phyloP scores from a whole-genome alignment of 1,140 invertebrate genomes.

The Melitaea cinxia region DNA sequence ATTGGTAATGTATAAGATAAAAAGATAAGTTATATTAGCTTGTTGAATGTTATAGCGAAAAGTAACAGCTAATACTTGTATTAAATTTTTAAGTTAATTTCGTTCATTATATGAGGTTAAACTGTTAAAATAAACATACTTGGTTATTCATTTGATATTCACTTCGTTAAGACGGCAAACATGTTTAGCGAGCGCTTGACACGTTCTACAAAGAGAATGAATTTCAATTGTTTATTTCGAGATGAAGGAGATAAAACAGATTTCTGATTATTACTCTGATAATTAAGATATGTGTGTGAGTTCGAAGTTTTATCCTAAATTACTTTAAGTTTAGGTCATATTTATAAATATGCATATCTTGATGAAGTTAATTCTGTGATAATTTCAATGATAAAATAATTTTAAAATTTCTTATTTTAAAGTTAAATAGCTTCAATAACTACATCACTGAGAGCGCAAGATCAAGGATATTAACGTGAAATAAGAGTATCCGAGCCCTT shows the following conservation, averaged over 20 bases:
- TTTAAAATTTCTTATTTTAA: not conserved
- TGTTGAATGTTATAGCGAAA: too few relatives aligned
- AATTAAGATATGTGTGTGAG: not conserved
- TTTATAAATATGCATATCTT: not conserved
- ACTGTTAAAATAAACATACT: constrained; percentile 6
- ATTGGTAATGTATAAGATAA: too few relatives aligned
- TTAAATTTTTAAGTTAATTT: not conserved
- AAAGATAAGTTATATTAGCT: too few relatives aligned
- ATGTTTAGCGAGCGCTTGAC: constrained; percentile 23
- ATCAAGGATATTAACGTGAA: not conserved
- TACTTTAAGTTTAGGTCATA: not conserved
- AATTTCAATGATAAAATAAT: too few relatives aligned
- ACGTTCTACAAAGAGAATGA: constrained; percentile 22
- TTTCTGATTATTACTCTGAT: constrained; percentile 1
- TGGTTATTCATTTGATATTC: constrained; percentile 12
- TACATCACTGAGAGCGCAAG: not conserved
- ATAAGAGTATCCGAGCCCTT: not conserved
- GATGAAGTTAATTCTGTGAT: not conserved
- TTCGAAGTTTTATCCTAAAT: not conserved
- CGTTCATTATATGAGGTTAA: not conserved
- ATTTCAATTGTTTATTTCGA: constrained; percentile 17
- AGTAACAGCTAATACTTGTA: too few relatives aligned
- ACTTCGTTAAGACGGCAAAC: constrained; percentile 32
- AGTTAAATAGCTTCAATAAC: constrained; percentile 11
- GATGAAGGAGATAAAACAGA: not conserved